phyloP scores from a whole-genome alignment of 2,797 vertebrate species.

The Urophycis tenuis region DNA sequence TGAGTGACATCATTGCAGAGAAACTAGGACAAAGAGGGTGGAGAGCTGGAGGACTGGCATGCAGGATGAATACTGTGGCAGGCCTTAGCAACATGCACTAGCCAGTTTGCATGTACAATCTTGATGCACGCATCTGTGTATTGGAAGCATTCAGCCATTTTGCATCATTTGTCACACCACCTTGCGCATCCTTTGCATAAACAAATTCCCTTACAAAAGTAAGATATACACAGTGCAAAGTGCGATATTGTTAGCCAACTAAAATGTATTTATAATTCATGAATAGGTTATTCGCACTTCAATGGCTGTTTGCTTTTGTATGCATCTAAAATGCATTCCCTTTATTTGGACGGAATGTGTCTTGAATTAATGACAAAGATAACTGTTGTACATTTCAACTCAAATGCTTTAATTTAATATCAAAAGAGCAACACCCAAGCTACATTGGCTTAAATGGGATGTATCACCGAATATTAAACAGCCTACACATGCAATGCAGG shows the following conservation, averaged over 20 bases:
- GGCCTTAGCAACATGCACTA: conserved; percentile 31
- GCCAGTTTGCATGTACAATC: conserved; percentile 11
- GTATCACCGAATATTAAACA: neutral
- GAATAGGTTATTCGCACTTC: conserved; percentile 3
- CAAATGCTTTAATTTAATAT: neutral
- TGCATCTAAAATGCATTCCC: conserved; percentile 25
- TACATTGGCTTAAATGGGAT: neutral
- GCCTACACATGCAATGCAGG: neutral
- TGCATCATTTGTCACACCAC: conserved; percentile 13
- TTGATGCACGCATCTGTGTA: neutral
- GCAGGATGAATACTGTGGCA: conserved; percentile 22
- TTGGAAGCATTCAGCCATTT: conserved; percentile 36
- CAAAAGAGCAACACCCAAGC: neutral
- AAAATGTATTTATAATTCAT: neutral
- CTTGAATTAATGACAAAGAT: neutral
- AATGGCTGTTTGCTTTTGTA: neutral
- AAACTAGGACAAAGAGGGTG: conserved; percentile 68
- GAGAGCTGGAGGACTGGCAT: conserved; percentile 35
- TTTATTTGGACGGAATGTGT: neutral
- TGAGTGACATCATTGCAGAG: conserved; percentile 67
- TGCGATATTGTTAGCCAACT: neutral
- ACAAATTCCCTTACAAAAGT: neutral
- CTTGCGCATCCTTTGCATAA: neutral
- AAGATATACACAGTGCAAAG: neutral
- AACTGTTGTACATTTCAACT: neutral